Evolutionary conservation across 1,140 invertebrate genomes (phyloP).

Genomic region (Danaus melanippus): DNA sequence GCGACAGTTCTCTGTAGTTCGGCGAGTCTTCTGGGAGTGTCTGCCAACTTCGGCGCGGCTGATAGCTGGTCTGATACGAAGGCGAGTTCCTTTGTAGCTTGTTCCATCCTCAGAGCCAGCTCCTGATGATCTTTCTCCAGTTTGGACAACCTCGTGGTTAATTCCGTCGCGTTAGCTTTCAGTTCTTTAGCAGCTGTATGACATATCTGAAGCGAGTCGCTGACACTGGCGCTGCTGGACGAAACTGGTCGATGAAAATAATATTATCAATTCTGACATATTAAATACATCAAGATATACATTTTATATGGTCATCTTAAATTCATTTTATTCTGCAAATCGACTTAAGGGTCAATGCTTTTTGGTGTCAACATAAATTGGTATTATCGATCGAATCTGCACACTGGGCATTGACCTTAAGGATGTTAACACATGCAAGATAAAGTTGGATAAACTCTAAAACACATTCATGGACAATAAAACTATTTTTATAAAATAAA

Average conservation of each 20-base stretch:
- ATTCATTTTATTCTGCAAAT: too few species aligned
- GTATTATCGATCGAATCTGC: too few species aligned
- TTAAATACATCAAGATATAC: too few species aligned
- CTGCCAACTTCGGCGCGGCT: conserved; percentile 73
- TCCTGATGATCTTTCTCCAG: conserved; percentile 43
- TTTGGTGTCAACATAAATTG: too few species aligned
- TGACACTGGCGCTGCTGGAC: conserved; percentile 76
- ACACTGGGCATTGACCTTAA: too few species aligned
- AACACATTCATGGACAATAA: too few species aligned
- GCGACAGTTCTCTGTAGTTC: conserved; percentile 73
- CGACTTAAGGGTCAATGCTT: too few species aligned
- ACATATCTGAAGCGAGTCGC: conserved; percentile 77
- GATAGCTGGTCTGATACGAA: conserved; percentile 73
- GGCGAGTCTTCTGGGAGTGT: conserved; percentile 71
- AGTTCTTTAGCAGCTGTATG: conserved; percentile 76
- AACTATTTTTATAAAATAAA: too few species aligned
- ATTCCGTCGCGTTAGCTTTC: conserved; percentile 74
- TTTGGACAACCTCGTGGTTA: conserved; percentile 68
- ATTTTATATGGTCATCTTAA: too few species aligned
- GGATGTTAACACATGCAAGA: too few species aligned
- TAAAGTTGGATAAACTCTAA: too few species aligned
- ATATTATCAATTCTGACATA: too few species aligned
- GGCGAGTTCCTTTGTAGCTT: conserved; percentile 67
- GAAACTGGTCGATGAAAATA: conserved; percentile 65
- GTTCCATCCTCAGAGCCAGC: conserved; percentile 34